Base-by-base conservation (phyloP, 1,140 invertebrate species). In the Calosoma granatense region DNA sequence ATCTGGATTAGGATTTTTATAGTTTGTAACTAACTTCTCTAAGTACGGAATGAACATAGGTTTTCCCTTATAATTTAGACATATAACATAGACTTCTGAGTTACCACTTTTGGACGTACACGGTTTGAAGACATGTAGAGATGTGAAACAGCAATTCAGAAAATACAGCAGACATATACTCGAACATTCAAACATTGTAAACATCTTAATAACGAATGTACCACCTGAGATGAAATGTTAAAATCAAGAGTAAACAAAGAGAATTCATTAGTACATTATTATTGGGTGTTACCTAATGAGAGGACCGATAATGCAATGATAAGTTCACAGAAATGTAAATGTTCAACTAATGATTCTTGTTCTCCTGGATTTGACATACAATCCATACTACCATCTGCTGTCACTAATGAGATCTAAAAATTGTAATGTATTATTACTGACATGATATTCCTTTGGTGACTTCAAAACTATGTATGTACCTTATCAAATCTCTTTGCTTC, bases 331-430 rank as follows among this genome's bases (percentile, higher is more conserved):
- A 84, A 87, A 64, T 94, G 85, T 0, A 98, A 73, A 9, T 78
- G 77, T 20, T 83, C 79, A 0, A 95, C 89, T 0, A 81, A 72
- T 23, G 69, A 72, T 67, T 97, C 94, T 74, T 97, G 94, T 64
- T 92, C 87, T 51, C 82, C 88, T 2, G 92, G 93, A 62, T 85
- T 77, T 15, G 81, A 75, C 56, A 85, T 79, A 67, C 94, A 97
- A 70, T 96, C 86, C 15, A 96, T 82, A 64, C 92, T 95, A 0
- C 94, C 94, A 79, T 98, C 94, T 20, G 92, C 92, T 1, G 94
- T 97, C 3, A 97, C 82, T 62, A 92, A 68, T 55, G 77, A 65
- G 14, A 82, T 70, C 68, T 75, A 53, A 2, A 67, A 59, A 59
- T 47, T 54, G 54, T 41, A 47, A 47, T 9, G n/a, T n/a, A 1